Conservation (phyloP, 1,140 invertebrate species). For the Samia ricini region DNA sequence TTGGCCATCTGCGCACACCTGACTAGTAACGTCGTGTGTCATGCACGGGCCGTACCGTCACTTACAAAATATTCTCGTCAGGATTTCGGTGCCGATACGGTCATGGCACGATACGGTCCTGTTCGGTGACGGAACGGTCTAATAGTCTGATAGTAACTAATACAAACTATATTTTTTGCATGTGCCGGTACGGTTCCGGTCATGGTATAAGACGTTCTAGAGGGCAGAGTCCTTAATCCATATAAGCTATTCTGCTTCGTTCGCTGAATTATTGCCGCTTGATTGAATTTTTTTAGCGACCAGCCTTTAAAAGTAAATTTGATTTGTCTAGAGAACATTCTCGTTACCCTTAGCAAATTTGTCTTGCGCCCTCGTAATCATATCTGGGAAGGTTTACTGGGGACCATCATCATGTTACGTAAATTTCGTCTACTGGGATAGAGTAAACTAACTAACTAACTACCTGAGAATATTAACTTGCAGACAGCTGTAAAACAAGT, state of each 20-base stretch:
- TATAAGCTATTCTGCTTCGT: background rate
- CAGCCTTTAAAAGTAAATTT: background rate
- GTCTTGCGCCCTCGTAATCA: background rate
- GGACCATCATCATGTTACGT: background rate
- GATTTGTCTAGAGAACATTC: background rate
- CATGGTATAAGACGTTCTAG: too few relatives aligned
- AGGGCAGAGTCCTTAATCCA: background rate
- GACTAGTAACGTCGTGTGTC: too few relatives aligned
- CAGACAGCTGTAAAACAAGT: background rate
- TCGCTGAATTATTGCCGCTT: background rate
- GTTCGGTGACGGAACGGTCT: too few relatives aligned
- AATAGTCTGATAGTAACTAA: too few relatives aligned
- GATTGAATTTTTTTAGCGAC: background rate
- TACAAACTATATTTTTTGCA: too few relatives aligned
- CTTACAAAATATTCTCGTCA: too few relatives aligned
- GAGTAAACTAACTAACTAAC: background rate
- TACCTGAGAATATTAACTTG: slow-evolving; percentile 3
- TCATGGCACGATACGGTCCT: too few relatives aligned
- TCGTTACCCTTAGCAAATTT: slow-evolving; percentile 5
- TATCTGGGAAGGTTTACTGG: slow-evolving; percentile 2
- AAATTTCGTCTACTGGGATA: background rate
- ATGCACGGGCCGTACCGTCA: too few relatives aligned
- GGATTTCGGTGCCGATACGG: too few relatives aligned
- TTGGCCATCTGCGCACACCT: too few relatives aligned
- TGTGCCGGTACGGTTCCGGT: too few relatives aligned